A percentile compares a stretch with the other conserved stretches of the same genome.
Conservation (phyloP, 2,797 vertebrate genomes). For the Myotis daubentonii region DNA sequence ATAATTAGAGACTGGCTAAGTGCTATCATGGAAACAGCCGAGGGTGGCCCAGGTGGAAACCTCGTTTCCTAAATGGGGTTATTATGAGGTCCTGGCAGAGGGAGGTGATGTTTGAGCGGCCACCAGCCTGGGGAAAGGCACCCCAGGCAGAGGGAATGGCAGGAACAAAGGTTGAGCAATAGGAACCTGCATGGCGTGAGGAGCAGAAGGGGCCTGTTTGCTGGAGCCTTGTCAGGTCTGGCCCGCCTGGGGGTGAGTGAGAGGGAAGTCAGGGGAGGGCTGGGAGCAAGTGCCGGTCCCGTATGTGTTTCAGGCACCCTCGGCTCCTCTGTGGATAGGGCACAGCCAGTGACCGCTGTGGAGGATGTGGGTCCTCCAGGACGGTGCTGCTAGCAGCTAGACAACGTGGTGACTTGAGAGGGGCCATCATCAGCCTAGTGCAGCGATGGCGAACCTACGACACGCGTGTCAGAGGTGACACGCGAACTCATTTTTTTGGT, state of each 20-base stretch:
- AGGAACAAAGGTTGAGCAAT: background rate
- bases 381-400: background rate
- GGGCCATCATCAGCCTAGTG: background rate
- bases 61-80: background rate
- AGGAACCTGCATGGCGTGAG: background rate
- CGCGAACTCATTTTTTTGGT: no score
- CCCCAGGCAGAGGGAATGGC: background rate
- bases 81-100: conserved; percentile 24
- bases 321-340: background rate
- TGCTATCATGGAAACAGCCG: conserved; percentile 16
- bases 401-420: background rate
- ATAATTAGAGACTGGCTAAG: conserved; percentile 57
- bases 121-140: background rate
- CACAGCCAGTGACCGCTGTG: no score
- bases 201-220: background rate
- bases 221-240: background rate
- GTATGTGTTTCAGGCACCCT: background rate
- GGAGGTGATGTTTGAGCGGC: background rate
- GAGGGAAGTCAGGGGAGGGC: background rate
- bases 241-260: background rate
- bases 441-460: no score
- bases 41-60: conserved; percentile 47
- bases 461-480: no score
- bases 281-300: background rate
- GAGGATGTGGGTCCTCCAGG: background rate